These are phyloP conservation scores for Ctenodactylus gundi DNA, from an alignment of 2,113 vertebrate genomes.

Conservation along the genomic window DNA sequence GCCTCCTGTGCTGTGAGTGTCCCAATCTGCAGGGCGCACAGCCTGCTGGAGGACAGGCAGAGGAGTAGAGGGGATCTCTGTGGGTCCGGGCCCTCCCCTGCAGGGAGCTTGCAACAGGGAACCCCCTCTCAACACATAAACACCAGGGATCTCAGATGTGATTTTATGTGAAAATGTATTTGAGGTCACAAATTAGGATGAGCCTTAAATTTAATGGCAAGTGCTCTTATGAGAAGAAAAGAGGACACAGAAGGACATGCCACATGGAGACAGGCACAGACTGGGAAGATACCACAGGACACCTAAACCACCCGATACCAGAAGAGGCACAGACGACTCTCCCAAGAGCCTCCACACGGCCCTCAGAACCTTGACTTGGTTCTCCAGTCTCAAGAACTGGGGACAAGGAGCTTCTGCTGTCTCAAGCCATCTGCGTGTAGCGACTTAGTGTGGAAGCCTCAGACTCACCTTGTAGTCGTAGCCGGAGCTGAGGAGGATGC, in stretches of 20 bases:
- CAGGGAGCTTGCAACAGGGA: not conserved
- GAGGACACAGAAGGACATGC: no score
- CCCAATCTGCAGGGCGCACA: not conserved
- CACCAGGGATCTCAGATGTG: not conserved
- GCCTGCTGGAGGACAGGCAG: not conserved
- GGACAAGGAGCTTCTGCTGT: not conserved
- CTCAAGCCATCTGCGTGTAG: not conserved
- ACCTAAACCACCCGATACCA: not conserved
- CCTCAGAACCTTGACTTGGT: not conserved
- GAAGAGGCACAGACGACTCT: not conserved
- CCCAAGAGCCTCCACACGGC: not conserved
- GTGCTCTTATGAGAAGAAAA: not conserved
- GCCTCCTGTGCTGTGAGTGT: not conserved
- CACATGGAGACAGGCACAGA: not conserved
- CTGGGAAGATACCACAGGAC: accelerated
- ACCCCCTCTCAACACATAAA: not conserved
- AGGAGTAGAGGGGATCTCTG: not conserved
- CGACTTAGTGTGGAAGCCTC: not conserved
- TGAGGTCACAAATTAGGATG: not conserved
- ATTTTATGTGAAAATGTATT: not conserved
- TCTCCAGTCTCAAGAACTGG: not conserved
- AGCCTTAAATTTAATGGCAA: not conserved
- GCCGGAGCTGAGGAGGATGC: constrained; percentile 92
- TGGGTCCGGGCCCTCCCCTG: no score
- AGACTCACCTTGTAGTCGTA: constrained; percentile 94